phyloP scores from a whole-genome alignment of 2,797 vertebrate genomes.

The Allobates femoralis region DNA sequence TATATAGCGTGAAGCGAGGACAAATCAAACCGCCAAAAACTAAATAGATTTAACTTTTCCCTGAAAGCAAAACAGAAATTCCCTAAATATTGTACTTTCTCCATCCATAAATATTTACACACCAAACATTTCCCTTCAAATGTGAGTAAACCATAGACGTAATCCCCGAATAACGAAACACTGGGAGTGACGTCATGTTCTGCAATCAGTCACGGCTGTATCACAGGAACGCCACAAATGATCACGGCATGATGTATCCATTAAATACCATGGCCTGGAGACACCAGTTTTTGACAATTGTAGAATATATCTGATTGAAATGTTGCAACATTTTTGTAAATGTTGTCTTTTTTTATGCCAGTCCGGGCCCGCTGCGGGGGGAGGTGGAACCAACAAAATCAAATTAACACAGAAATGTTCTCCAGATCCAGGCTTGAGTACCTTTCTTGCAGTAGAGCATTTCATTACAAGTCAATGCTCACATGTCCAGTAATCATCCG shows the following conservation, averaged over 20 bases:
- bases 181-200: neutral
- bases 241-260: neutral
- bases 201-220: slow-evolving; percentile 1
- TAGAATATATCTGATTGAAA: no score
- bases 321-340: no score
- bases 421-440: no score
- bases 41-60: neutral
- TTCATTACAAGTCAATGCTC: no score
- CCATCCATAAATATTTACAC: neutral
- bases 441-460: no score
- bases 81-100: neutral
- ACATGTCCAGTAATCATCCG: no score
- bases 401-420: no score
- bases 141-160: neutral
- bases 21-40: neutral
- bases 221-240: slow-evolving; percentile 9
- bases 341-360: no score
- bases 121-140: neutral
- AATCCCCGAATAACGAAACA: neutral
- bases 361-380: no score
- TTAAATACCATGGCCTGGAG: no score
- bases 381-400: no score
- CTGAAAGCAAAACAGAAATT: neutral
- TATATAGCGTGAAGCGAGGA: neutral
- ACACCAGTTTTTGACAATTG: no score